Evolutionary conservation across 2,888 invertebrate genomes (phyloP).

Genomic region (Timema cristinae): DNA sequence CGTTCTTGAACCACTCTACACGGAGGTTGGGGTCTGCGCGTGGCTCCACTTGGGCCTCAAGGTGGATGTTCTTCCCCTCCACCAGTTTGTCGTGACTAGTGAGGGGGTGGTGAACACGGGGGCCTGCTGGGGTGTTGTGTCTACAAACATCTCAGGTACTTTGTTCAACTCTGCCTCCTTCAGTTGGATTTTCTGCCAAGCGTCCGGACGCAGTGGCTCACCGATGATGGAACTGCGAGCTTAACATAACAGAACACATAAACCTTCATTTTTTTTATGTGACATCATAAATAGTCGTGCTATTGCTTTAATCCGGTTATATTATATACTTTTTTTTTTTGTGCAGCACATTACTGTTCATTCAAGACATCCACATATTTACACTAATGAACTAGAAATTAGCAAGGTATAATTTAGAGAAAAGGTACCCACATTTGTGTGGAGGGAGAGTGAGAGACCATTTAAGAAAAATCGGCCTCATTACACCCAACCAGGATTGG

Average conservation of each 20-base stretch:
- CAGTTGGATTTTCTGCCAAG: constrained; percentile 86
- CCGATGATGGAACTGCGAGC: constrained; percentile 73
- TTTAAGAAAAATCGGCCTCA: too few species aligned
- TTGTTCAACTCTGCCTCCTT: constrained; percentile 91
- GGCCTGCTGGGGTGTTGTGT: constrained; percentile 80
- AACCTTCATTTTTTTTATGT: too few species aligned
- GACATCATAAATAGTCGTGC: too few species aligned
- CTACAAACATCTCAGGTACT: constrained; percentile 83
- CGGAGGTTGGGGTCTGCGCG: constrained; percentile 81
- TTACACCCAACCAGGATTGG: too few species aligned
- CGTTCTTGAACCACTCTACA: constrained; percentile 91
- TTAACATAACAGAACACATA: constrained; percentile 26
- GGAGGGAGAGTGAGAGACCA: too few species aligned
- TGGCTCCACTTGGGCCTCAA: constrained; percentile 90
- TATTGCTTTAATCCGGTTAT: too few species aligned
- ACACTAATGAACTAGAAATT: too few species aligned
- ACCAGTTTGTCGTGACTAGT: constrained; percentile 76
- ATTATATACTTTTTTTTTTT: too few species aligned
- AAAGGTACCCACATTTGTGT: too few species aligned
- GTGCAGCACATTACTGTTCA: too few species aligned
- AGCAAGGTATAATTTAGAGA: too few species aligned
- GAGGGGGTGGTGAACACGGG: constrained; percentile 92
- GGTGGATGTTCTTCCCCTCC: constrained; percentile 80
- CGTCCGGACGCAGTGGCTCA: constrained; percentile 83
- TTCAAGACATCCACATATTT: too few species aligned